These are phyloP conservation scores for Pycnonotus jocosus DNA, from an alignment of 2,113 vertebrate species.

Conservation along the genomic window DNA sequence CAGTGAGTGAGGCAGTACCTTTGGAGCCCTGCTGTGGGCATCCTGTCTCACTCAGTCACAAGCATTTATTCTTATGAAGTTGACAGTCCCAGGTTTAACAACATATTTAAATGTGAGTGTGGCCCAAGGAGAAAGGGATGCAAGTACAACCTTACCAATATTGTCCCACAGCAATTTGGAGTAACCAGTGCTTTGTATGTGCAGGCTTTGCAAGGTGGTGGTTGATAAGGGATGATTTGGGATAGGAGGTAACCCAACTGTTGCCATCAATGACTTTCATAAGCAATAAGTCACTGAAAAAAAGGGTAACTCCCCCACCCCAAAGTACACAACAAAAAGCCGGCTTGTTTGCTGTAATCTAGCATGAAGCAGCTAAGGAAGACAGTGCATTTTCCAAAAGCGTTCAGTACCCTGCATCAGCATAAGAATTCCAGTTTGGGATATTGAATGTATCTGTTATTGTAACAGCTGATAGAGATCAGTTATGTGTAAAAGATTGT, in stretches of 20 bases:
- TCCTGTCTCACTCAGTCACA: not conserved
- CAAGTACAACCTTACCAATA: not conserved
- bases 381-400: not conserved
- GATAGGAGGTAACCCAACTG: not conserved
- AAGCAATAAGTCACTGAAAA: not conserved
- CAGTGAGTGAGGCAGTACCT: not conserved
- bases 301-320: not conserved
- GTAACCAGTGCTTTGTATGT: not conserved
- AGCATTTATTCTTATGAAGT: not conserved
- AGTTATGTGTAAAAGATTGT: not conserved
- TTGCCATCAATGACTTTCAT: not conserved
- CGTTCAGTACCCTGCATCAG: not conserved
- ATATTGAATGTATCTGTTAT: not conserved
- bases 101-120: not conserved
- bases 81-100: not conserved
- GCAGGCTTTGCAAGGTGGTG: not conserved
- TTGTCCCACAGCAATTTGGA: not conserved
- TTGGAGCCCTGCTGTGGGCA: not conserved
- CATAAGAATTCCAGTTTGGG: not conserved
- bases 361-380: not conserved
- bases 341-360: not conserved
- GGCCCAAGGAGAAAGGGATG: not conserved
- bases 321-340: not conserved
- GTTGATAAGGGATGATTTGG: not conserved
- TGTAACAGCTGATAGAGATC: not conserved